Evolutionary conservation across 2,888 invertebrate genomes (phyloP), one percentile per base, ranked within the genome.

Genomic region (Glaucopsyche alexis): DNA sequence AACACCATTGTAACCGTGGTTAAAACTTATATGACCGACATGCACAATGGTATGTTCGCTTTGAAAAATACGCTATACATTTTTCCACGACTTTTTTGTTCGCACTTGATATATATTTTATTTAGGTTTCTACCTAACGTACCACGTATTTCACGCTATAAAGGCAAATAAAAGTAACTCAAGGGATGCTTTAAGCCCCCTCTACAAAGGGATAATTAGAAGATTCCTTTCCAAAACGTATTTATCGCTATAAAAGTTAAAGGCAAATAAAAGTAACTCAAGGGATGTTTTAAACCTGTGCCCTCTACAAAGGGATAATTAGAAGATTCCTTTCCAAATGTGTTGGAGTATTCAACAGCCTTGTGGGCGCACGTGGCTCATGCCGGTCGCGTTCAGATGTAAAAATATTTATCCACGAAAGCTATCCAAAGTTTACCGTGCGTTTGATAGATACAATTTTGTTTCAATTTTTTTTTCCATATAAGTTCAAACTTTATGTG

Each of bases 41-140:
- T 60, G 60, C 19, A 60, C 29, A 60, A 60, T 60, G 60, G 60
- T 60, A 60, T 60, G 60, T 60, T 60, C 29, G 47, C 13, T 47
- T 47, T 42, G 55, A 55, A 19, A 60, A 7, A 60, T 16, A 52
- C 50, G 47, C 47, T 11, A 7, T 50, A 19, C 16, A 55, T 55
- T 29, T 29, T 38, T 60, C 60, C 14, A 55, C 60, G 14, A 11
- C 13, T 29, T 13, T 29, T 29, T 60, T 60, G 29, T 60, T 14
- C 13, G 55, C 55, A 19, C 55, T 19, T 29, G 29, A 29, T 29
- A 29, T 29, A 29, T 29, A 29, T 29, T 29, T 29, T 29, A 29
- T 4, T 29, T 29, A 29, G 29, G 29, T 29, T 29, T 13, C 8
- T 47, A 11, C 42, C 42, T 47, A 47, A 9, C 47, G 47, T 47